A percentile compares a stretch with the other conserved stretches of the same genome.
Evolutionary conservation across 2,797 vertebrate genomes (phyloP).

Genomic region (Lophius americanus): DNA sequence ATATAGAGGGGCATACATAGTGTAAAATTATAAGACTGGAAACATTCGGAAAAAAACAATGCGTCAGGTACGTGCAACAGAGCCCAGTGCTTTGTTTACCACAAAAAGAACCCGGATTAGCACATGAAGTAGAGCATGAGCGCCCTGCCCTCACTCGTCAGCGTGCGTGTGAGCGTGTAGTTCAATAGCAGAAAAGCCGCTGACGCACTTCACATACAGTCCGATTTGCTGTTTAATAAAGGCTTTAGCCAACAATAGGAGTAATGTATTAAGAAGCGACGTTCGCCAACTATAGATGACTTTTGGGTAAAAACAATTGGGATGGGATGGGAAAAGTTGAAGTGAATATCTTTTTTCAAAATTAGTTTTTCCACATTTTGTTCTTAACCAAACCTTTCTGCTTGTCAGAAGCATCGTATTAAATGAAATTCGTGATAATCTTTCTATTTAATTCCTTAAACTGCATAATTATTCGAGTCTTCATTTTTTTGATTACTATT

Average conservation of each 20-base stretch:
- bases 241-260: neutral
- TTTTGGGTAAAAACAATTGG: neutral
- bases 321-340: neutral
- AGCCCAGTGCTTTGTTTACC: conserved; percentile 24
- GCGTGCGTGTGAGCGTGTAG: conserved; percentile 2
- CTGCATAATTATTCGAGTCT: neutral
- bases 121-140: conserved; percentile 69
- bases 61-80: too few relatives aligned
- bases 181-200: neutral
- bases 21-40: neutral
- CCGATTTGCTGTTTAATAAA: too few relatives aligned
- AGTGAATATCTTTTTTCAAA: neutral
- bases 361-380: neutral
- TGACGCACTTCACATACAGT: neutral
- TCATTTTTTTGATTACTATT: neutral
- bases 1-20: fast-evolving
- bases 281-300: neutral
- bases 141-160: conserved; percentile 3
- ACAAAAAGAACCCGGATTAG: conserved; percentile 69
- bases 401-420: neutral
- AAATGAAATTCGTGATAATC: neutral
- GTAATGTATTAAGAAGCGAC: neutral
- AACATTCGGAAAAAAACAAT: neutral
- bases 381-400: neutral
- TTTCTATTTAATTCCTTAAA: too few relatives aligned